These are phyloP conservation scores for Littorina saxatilis DNA, from an alignment of 1,140 invertebrate species.

Conservation along the genomic window DNA sequence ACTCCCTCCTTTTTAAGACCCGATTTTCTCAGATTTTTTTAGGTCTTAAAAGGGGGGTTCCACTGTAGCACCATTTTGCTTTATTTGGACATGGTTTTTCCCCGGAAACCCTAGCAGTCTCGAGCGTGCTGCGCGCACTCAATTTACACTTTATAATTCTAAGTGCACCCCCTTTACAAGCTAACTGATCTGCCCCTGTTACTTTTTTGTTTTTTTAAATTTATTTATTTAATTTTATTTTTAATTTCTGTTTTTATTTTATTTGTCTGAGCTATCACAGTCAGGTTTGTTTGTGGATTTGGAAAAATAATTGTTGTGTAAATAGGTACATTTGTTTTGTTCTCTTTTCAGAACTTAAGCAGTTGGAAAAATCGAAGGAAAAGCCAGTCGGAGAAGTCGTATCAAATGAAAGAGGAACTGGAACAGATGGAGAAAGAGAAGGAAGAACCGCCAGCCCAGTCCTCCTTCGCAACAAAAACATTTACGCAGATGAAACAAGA, in stretches of 20 bases:
- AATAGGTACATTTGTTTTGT: too few species aligned
- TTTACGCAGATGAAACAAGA: constrained; percentile 96
- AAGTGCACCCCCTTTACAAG: too few species aligned
- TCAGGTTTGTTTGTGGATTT: too few species aligned
- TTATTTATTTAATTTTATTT: neutral
- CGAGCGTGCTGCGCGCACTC: too few species aligned
- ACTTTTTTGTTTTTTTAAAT: neutral
- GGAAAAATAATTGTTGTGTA: neutral
- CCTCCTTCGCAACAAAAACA: constrained; percentile 85
- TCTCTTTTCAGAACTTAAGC: constrained; percentile 65
- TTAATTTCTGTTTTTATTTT: neutral
- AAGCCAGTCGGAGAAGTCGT: constrained; percentile 70
- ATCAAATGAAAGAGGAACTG: constrained; percentile 81
- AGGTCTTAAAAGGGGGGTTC: too few species aligned
- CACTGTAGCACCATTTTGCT: too few species aligned
- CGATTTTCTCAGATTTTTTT: too few species aligned
- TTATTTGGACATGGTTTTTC: too few species aligned
- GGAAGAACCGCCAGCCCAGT: constrained; percentile 36
- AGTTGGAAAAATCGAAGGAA: constrained; percentile 77
- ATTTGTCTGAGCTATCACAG: neutral
- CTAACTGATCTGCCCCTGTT: too few species aligned
- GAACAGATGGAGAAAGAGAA: constrained; percentile 77
- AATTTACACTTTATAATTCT: too few species aligned
- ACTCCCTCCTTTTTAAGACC: too few species aligned
- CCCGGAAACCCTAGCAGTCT: too few species aligned